A percentile compares a stretch with the other conserved stretches of the same genome.
Conservation (phyloP, 2,113 vertebrate species). For the Lynx canadensis region DNA sequence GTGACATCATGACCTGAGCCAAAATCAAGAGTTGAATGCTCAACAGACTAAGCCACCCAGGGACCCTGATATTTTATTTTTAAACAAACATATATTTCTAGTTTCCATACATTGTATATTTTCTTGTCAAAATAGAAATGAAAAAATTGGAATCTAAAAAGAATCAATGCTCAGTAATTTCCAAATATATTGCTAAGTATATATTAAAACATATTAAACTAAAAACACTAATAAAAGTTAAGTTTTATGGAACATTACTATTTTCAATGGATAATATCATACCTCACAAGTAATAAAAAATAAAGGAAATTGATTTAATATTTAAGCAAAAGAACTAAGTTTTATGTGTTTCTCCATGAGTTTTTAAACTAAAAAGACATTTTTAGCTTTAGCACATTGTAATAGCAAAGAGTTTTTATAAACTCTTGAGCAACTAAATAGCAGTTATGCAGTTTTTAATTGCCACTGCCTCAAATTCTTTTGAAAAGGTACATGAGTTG, state of each 20-base stretch:
- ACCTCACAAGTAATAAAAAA: neutral
- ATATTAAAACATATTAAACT: neutral
- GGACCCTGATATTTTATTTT: neutral
- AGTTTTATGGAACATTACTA: neutral
- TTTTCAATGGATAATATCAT: constrained; percentile 32
- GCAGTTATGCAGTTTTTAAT: neutral
- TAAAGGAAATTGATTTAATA: constrained; percentile 54
- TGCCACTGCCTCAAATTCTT: constrained; percentile 31
- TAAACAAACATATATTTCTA: neutral
- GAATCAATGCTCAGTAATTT: neutral
- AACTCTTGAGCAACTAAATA: neutral
- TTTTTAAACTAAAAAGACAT: constrained; percentile 12
- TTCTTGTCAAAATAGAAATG: neutral
- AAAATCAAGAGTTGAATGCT: too few relatives aligned
- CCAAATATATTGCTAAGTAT: neutral
- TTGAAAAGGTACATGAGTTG: neutral
- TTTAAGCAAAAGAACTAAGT: constrained; percentile 7
- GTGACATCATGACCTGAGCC: too few relatives aligned
- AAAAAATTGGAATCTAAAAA: neutral
- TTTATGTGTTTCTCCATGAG: neutral
- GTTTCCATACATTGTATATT: neutral
- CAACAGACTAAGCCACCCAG: too few relatives aligned
- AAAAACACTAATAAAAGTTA: neutral
- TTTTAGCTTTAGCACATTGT: constrained; percentile 20
- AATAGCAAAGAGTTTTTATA: neutral